A percentile compares a stretch with the other conserved stretches of the same genome.
These are phyloP conservation scores for Charanyca ferruginea DNA, from an alignment of 2,888 invertebrate genomes.

Conservation along the genomic window DNA sequence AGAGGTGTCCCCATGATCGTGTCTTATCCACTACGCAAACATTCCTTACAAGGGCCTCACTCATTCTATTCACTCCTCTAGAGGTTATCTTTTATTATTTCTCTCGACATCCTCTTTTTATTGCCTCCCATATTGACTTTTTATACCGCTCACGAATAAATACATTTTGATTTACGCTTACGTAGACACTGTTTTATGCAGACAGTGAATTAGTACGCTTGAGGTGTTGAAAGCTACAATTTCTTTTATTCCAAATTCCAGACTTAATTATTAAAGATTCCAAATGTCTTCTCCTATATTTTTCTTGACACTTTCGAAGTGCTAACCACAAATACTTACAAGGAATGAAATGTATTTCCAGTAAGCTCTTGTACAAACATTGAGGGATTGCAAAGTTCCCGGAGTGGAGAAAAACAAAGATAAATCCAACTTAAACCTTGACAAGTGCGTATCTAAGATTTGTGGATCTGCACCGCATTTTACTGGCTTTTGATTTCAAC, in stretches of 20 bases:
- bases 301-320: conserved; percentile 43
- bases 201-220: conserved; percentile 85
- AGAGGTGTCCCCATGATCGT: conserved; percentile 88
- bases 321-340: conserved; percentile 65
- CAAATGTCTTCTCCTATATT: conserved; percentile 7
- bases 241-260: conserved; percentile 56
- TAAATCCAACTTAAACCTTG: conserved; percentile 85
- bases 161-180: conserved; percentile 90
- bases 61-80: conserved; percentile 87
- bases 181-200: conserved; percentile 83
- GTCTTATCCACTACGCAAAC: conserved; percentile 90
- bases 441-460: conserved; percentile 76
- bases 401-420: conserved; percentile 84
- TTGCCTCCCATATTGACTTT: conserved; percentile 91
- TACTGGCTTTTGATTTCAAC: conserved; percentile 74
- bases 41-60: conserved; percentile 89
- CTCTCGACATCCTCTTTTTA: conserved; percentile 87
- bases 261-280: conserved; percentile 20
- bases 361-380: conserved; percentile 86
- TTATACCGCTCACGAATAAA: conserved; percentile 89
- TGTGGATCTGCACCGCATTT: conserved; percentile 67
- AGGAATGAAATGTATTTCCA: conserved; percentile 72
- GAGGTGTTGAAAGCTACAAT: conserved; percentile 78
- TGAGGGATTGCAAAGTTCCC: conserved; percentile 83
- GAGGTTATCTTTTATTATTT: conserved; percentile 91